Evolutionary conservation across 2,888 invertebrate species (phyloP), one percentile per base, ranked within the genome.

Genomic region (Lasioglossum figueresi): DNA sequence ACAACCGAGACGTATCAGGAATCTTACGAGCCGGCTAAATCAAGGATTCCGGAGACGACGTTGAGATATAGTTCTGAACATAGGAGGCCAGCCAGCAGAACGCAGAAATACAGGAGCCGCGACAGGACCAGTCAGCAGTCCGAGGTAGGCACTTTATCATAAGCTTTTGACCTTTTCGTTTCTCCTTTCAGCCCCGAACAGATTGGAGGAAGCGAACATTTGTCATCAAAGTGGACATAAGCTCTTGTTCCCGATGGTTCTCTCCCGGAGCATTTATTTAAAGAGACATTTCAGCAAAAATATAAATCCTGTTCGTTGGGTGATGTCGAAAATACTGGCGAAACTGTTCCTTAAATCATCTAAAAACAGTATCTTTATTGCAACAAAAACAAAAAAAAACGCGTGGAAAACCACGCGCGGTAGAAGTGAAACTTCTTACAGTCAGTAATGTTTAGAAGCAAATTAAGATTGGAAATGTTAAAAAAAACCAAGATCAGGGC

Each of bases 1-100:
- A 94, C 94, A 2, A 94, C 95, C 8, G 94, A 95, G 74, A 92
- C 93, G n/a, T 94, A 94, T 79, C 87, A 83, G 1, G 93, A 94
- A 43, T 88, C 93, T 5, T 94, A 95, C 85, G 94, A 95, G 31
- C 92, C 94, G 14, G 93, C 93, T 3, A 94, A 91, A 84, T 87
- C 91, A 1, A 94, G 89, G 76, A 84, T 88, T n/a, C 80, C 92
- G 3, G 93, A 90, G 23, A 93, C 93, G 0, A 93, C 94, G 1
- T 83, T 88, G 45, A 91, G 86, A 68, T 92, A 93, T 82, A 92
- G n/a, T 12, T 10, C 31, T 4, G 92, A 92, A 40, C 85, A 90
- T 8, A 91, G 88, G 84, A 91, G 91, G 83, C 89, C 92, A 8
- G 76, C 70, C 5, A 70, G 79, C 5, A 89, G 88, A 75, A 88